These are phyloP conservation scores for Prionace glauca DNA, from an alignment of 2,797 vertebrate genomes.

Conservation along the genomic window DNA sequence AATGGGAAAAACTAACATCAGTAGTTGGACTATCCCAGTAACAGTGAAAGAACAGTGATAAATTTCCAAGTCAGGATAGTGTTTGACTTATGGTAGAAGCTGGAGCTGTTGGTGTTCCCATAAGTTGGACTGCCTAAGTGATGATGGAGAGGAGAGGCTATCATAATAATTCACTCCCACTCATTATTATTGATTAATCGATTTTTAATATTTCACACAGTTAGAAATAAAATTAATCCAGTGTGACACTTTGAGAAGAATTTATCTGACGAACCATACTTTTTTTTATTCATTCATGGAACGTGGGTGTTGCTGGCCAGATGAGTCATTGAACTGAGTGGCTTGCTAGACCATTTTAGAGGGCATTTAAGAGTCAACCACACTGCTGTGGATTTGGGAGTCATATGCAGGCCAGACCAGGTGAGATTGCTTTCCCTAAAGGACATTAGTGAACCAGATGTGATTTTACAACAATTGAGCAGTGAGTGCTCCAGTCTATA, in stretches of 20 bases:
- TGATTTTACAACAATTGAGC: neutral
- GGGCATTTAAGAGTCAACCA: too few relatives aligned
- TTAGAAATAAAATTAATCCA: neutral
- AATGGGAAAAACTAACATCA: neutral
- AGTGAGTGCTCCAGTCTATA: neutral
- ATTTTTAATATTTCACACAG: neutral
- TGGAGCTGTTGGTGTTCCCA: neutral
- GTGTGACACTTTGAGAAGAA: neutral
- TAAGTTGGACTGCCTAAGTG: neutral
- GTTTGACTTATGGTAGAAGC: neutral
- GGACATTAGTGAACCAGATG: too few relatives aligned
- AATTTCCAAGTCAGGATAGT: neutral
- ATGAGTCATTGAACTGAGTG: too few relatives aligned
- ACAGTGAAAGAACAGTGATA: neutral
- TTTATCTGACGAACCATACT: neutral
- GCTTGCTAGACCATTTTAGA: too few relatives aligned
- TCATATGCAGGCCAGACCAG: too few relatives aligned
- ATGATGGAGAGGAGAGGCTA: neutral
- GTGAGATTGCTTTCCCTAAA: too few relatives aligned
- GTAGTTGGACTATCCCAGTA: neutral
- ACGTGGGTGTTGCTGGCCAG: too few relatives aligned
- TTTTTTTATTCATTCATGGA: neutral
- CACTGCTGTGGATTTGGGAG: too few relatives aligned
- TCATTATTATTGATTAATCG: neutral
- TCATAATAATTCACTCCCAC: neutral